Evolutionary conservation across 2,113 vertebrate genomes (phyloP), one percentile per base, ranked within the genome.

Genomic region (Todiramphus saurophagus): DNA sequence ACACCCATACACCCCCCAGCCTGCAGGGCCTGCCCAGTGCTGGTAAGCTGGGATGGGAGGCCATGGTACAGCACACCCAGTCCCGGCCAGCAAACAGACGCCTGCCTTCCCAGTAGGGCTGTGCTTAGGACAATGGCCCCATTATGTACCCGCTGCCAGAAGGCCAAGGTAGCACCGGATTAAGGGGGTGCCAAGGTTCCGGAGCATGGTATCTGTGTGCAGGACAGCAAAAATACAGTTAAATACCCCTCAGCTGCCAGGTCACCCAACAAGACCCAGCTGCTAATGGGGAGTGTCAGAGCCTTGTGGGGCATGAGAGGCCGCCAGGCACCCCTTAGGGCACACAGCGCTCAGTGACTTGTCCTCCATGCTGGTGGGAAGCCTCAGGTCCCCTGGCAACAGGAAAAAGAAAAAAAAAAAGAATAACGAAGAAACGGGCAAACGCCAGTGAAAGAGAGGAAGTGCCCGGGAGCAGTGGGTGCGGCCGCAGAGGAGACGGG

Each of bases 381-480:
- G 89, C 86, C 72, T 51, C 67, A 5, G 37, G 19, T 48, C 51
- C 51, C 69, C 55, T 24, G 2, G 8, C 5, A 15, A 50, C 5
- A 50, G 9, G 2, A 3, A 28, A 23, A 33, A 11, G 14, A 12
- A 25, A 3, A 60, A 10, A 7, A 6, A 5, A 4, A 1, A 11
- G 17, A 56, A 41, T 9, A 10, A 9, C 21, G 28, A 15, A 8
- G 5, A 1, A 24, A 23, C 16, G 28, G 7, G 2, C 7, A 13
- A 10, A 2, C 7, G 1, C 5, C n/a, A 15, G 13, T 1, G 7
- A 3, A 1, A 2, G 8, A 18, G 24, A 5, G 4, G 7, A 41
- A 27, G 8, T 1, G 6, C n/a, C 27, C 31, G 1, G 3, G 1
- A 0, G 1, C 46, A 4, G 28, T 0, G 28, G 16, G 8, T 3